These are phyloP conservation scores for Hymenochirus boettgeri DNA, from an alignment of 2,113 vertebrate species.

Conservation along the genomic window DNA sequence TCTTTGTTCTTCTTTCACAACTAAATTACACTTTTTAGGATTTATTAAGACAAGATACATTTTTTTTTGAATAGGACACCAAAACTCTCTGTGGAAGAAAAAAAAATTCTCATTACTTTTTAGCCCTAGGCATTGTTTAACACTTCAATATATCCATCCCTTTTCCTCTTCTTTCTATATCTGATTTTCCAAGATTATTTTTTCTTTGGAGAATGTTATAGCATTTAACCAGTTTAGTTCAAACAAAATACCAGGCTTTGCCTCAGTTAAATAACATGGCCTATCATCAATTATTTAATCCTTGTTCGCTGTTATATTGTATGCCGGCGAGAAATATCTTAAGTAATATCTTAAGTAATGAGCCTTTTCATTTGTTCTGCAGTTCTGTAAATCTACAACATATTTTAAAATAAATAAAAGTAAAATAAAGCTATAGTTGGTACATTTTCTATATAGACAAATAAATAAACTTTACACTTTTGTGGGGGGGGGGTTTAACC, in stretches of 20 bases:
- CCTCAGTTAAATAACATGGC: constrained; percentile 86
- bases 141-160: constrained; percentile 79
- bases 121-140: constrained; percentile 85
- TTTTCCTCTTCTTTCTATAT: constrained; percentile 71
- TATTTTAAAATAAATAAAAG: too few relatives aligned
- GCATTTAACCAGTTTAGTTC: constrained; percentile 86
- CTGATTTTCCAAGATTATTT: constrained; percentile 75
- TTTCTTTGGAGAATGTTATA: constrained; percentile 75
- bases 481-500: too few relatives aligned
- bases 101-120: constrained; percentile 97
- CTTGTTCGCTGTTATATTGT: too few relatives aligned
- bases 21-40: constrained; percentile 97
- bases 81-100: constrained; percentile 76
- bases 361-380: too few relatives aligned
- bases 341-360: too few relatives aligned
- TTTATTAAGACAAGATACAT: constrained; percentile 98
- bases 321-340: too few relatives aligned
- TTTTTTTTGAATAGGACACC: constrained; percentile 79
- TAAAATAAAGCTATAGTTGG: too few relatives aligned
- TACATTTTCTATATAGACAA: too few relatives aligned
- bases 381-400: too few relatives aligned
- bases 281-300: too few relatives aligned
- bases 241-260: constrained; percentile 82
- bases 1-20: constrained; percentile 89
- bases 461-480: too few relatives aligned